phyloP scores from a whole-genome alignment of 2,113 vertebrate genomes.

The Perca fluviatilis region DNA sequence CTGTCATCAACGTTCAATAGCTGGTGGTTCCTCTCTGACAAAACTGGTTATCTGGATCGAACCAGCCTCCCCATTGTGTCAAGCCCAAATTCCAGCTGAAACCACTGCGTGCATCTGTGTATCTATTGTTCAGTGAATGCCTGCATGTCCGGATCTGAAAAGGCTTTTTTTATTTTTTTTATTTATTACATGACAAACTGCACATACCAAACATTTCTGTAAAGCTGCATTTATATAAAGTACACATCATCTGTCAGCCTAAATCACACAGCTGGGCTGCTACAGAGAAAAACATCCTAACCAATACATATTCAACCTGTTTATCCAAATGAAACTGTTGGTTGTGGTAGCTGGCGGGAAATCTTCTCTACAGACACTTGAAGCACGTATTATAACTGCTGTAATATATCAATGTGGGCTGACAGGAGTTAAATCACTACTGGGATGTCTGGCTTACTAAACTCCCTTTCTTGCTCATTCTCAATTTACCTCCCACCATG shows the following conservation, averaged over 20 bases:
- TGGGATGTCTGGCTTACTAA: background rate
- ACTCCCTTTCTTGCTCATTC: background rate
- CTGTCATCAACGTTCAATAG: background rate
- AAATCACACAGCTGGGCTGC: slow-evolving; percentile 46
- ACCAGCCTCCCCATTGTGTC: background rate
- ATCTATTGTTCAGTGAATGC: background rate
- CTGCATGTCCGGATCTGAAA: background rate
- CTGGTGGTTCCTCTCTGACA: slow-evolving; percentile 15
- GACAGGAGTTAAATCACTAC: background rate
- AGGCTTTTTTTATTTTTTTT: slow-evolving; percentile 10
- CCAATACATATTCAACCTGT: slow-evolving; percentile 2
- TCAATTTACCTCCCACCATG: slow-evolving; percentile 21
- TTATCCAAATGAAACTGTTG: background rate
- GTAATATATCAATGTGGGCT: background rate
- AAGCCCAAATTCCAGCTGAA: slow-evolving; percentile 15
- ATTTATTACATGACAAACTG: slow-evolving; percentile 27
- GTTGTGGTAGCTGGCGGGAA: slow-evolving; percentile 26
- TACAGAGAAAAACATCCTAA: slow-evolving; percentile 11
- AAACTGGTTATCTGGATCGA: background rate
- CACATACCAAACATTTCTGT: slow-evolving; percentile 48
- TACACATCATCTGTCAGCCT: slow-evolving; percentile 22
- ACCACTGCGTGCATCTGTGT: background rate
- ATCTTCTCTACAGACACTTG: slow-evolving; percentile 8
- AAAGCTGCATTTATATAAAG: slow-evolving; percentile 26
- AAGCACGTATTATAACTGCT: background rate